A percentile compares a stretch with the other conserved stretches of the same genome.
These are phyloP conservation scores for Gastrophryne carolinensis DNA, from an alignment of 2,797 vertebrate species.

Conservation along the genomic window DNA sequence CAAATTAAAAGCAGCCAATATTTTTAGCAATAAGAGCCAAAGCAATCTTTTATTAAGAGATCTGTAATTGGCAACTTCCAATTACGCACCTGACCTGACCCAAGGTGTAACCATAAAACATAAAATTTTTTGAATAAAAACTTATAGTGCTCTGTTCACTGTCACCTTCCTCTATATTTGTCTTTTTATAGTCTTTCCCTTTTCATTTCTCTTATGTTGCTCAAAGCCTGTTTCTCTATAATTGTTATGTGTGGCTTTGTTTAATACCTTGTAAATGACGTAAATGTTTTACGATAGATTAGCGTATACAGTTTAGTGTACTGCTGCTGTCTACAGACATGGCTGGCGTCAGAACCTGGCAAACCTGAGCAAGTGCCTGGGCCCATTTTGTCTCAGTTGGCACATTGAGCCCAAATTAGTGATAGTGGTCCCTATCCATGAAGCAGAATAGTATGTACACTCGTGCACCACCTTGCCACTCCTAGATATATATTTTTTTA, in stretches of 20 bases:
- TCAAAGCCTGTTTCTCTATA: not conserved
- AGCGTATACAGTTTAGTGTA: too few relatives aligned
- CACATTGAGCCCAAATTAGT: too few relatives aligned
- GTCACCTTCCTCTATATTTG: not conserved
- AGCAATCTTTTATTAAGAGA: not conserved
- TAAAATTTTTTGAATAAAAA: not conserved
- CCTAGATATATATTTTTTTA: too few relatives aligned
- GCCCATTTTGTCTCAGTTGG: too few relatives aligned
- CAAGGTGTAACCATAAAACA: not conserved
- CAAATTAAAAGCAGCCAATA: not conserved
- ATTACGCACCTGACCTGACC: not conserved
- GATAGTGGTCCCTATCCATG: too few relatives aligned
- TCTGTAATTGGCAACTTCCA: not conserved
- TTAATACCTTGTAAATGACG: not conserved
- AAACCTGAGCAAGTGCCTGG: too few relatives aligned
- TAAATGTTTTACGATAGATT: too few relatives aligned
- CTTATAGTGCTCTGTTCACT: not conserved
- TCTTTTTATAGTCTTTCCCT: not conserved
- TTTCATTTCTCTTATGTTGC: not conserved
- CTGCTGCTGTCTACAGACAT: too few relatives aligned
- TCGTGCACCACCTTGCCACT: too few relatives aligned
- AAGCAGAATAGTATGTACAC: too few relatives aligned
- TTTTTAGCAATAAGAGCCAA: not conserved
- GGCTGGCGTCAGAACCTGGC: too few relatives aligned
- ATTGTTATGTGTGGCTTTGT: not conserved